Percentiles rank a stretch among this genome's conserved stretches.
Evolutionary conservation across 2,888 invertebrate species (phyloP).

Genomic region (Glaucopsyche alexis): DNA sequence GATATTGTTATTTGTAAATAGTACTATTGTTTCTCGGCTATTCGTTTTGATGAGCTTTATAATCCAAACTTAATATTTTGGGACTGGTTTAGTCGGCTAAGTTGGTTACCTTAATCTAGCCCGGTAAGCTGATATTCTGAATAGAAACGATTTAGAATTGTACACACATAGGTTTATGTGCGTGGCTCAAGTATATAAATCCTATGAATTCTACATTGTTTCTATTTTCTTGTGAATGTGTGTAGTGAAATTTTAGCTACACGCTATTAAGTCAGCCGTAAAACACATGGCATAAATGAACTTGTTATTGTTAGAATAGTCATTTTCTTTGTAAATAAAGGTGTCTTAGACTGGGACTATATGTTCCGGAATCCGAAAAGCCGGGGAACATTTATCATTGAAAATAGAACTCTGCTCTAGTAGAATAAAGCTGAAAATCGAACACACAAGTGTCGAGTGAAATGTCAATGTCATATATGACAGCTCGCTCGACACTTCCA

Average conservation of each 20-base stretch:
- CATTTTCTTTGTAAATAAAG: background rate
- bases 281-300: too few species aligned
- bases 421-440: too few species aligned
- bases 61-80: slow-evolving; percentile 40
- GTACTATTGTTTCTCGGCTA: slow-evolving; percentile 42
- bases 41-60: slow-evolving; percentile 49
- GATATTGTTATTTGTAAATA: slow-evolving; percentile 62
- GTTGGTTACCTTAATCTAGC: background rate
- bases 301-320: too few species aligned
- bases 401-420: too few species aligned
- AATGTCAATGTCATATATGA: too few species aligned
- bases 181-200: background rate
- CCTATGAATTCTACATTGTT: background rate
- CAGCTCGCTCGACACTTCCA: too few species aligned
- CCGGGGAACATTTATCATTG: too few species aligned
- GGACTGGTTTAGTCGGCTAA: background rate
- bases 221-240: background rate
- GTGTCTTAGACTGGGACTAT: too few species aligned
- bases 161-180: background rate
- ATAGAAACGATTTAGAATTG: background rate
- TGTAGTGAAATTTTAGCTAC: background rate
- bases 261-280: too few species aligned
- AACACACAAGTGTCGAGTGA: too few species aligned
- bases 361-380: too few species aligned
- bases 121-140: background rate